phyloP scores from a whole-genome alignment of 53 echinoderm and acorn worm genomes.

The Paracentrotus lividus region DNA sequence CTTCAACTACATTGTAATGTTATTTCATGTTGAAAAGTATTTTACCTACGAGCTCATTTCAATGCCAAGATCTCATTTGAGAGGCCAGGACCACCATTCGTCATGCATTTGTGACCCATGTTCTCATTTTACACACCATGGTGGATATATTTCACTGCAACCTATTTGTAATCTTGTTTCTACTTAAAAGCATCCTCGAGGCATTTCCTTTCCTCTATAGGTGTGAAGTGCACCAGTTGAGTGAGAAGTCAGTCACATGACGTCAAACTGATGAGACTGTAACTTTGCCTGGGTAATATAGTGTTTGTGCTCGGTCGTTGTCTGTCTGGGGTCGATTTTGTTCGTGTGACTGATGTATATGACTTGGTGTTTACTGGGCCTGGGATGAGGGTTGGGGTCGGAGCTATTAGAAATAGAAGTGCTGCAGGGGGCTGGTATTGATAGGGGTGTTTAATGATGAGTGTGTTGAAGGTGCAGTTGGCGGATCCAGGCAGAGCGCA shows the following conservation, averaged over 20 bases:
- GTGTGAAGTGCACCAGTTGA: not conserved
- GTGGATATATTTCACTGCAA: conserved; percentile 13
- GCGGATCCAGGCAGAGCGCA: no score
- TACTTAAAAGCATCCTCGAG: conserved; percentile 12
- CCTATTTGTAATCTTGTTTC: conserved; percentile 15
- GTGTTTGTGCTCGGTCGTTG: not conserved
- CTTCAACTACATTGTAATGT: no score
- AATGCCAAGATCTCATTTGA: no score
- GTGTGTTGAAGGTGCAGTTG: not conserved
- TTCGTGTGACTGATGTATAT: not conserved
- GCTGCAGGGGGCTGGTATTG: not conserved
- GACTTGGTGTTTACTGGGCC: not conserved
- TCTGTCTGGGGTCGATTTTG: not conserved
- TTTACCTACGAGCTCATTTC: no score
- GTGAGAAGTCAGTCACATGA: not conserved
- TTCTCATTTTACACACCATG: conserved; percentile 25
- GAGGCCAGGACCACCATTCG: not conserved
- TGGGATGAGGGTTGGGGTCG: not conserved
- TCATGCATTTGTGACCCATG: not conserved
- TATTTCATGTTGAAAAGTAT: no score
- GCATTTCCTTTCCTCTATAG: not conserved
- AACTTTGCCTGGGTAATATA: no score
- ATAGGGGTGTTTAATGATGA: not conserved
- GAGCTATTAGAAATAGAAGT: not conserved
- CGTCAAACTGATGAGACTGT: no score